A percentile compares a stretch with the other conserved stretches of the same genome.
These are phyloP conservation scores for Petrocephalus schoutedeni DNA, from an alignment of 2,797 vertebrate genomes.

Conservation along the genomic window DNA sequence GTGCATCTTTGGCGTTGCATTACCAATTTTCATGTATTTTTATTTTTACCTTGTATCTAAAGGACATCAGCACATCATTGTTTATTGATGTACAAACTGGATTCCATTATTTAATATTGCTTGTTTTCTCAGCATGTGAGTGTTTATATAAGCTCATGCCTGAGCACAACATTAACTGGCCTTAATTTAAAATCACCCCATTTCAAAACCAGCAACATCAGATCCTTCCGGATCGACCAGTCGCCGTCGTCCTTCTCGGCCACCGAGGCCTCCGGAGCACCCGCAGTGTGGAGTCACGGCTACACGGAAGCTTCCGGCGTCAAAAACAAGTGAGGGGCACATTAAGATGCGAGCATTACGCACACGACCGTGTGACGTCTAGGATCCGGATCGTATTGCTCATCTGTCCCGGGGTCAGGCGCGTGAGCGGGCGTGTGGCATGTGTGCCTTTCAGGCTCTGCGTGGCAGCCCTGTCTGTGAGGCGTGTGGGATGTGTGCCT, in stretches of 20 bases:
- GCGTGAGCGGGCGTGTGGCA: not conserved
- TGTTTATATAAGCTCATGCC: not conserved
- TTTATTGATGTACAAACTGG: not conserved
- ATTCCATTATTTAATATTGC: not conserved
- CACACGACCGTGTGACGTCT: not conserved
- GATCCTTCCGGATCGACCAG: conserved; percentile 93
- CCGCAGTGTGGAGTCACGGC: conserved; percentile 93
- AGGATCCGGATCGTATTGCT: not conserved
- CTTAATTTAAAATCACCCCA: not conserved
- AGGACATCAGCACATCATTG: not conserved
- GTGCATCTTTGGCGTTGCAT: not conserved
- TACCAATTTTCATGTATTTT: not conserved
- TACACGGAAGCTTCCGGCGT: conserved; percentile 91
- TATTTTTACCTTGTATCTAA: not conserved
- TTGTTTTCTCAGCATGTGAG: not conserved
- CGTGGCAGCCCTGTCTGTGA: not conserved
- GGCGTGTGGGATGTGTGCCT: not conserved
- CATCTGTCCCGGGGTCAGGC: not conserved
- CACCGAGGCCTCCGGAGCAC: conserved; percentile 78
- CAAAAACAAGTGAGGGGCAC: conserved; percentile 85
- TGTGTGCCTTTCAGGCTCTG: conserved; percentile 68
- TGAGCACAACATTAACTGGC: not conserved
- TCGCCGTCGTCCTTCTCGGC: conserved; percentile 69
- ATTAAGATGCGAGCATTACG: not conserved
- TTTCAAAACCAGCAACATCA: conserved; percentile 76